Base-by-base conservation (phyloP, 2,113 vertebrate species). In the Vulpes ferrilata region DNA sequence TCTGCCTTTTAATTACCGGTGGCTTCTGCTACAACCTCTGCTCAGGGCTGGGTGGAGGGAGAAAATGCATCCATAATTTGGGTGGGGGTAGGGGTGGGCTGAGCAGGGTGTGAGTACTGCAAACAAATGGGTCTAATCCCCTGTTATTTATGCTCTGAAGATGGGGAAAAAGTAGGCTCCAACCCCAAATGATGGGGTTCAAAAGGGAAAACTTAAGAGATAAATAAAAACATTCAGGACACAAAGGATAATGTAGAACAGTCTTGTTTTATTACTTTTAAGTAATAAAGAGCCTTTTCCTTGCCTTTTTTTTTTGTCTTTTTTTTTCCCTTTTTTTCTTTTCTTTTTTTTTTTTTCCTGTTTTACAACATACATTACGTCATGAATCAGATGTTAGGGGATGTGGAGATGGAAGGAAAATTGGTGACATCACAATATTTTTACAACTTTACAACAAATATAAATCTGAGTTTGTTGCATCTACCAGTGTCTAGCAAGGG, bases 381-480 rank as follows among this genome's bases (percentile, higher is more conserved):
- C 98, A 98, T 99, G 99, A 99, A 99, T 99, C 99, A 98, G 99
- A 99, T 99, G 99, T 99, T 99, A 99, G 98, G 99, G 99, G 99
- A 98, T 98, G 98, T 99, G 99, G 99, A 98, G 99, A 98, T 99
- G 98, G 99, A 99, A 99, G 99, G 99, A 99, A 99, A 99, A 98
- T 93, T 98, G 99, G 99, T 99, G 99, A 99, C 99, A 98, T 99
- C 99, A 99, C 99, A 99, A 99, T 99, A 99, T 99, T 99, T 97
- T 99, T 99, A 99, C 99, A 99, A 99, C 98, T 99, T 99, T 99
- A 99, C 99, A 99, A 98, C 99, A 99, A 99, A 99, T 99, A 99
- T 98, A 97, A 98, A 98, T 99, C 98, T 98, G 99, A 98, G 98
- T 98, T 97, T 89, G 98, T 99, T 99, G 99, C 98, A 98, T 99